Evolutionary conservation across 2,797 vertebrate genomes (phyloP), one percentile per base, ranked within the genome.

Genomic region (Thaleichthys pacificus): DNA sequence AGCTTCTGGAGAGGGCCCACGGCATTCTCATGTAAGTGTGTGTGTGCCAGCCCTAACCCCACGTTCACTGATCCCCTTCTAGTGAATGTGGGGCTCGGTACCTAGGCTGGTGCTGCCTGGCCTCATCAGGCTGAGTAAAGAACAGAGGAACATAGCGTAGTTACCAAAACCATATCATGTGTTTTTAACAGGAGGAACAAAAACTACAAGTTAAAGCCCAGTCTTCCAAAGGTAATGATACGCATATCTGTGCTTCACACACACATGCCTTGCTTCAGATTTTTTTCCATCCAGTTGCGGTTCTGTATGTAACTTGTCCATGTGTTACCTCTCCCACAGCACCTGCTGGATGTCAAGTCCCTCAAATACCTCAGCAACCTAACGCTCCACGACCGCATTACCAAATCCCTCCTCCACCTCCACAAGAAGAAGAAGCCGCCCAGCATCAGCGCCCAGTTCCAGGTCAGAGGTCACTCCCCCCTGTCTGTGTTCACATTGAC

Each of bases 391-490:
- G 98, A 99, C 89, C 96, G 97, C 72, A 99, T 98, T 80, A 99
- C 98, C 79, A 99, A 99, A 88, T 99, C 98, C 5, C 94, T 99
- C 71, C 95, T 99, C 26, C 98, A 99, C 81, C 93, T 98, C 61
- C 96, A 99, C 87, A 99, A 99, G 93, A 99, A 99, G 93, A 99
- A 99, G 91, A 99, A 99, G 64, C 96, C 97, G 0, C 98, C 97
- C 70, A 99, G 98, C 78, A 99, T 99, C 91, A 99, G 97, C 0
- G 98, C 98, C 17, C 98, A 99, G 88, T 99, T 99, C 84, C 97
- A 99, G 96, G 98, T 99, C 81, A 83, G 80, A 8, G 24, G 62
- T 38, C 58, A 60, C 38, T 15, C 38, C 9, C 57, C 68, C 5
- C 12, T 2, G 19, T 8, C 32, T 65, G 3, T 30, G 35, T 14